phyloP scores from a whole-genome alignment of 2,888 invertebrate species.

The Coleophora flavipennella region DNA sequence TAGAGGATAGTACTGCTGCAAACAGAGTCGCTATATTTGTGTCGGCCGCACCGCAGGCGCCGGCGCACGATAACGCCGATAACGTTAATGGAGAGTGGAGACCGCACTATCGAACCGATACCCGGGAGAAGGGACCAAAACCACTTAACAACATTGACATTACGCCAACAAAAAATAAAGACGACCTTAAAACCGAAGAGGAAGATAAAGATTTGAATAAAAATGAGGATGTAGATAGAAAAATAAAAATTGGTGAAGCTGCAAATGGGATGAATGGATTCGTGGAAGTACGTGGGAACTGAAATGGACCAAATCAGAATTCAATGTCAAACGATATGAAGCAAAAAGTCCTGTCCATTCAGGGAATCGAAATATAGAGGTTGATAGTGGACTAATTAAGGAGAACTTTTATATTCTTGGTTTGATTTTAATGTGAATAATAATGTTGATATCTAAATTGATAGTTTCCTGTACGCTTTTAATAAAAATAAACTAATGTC shows the following conservation, averaged over 20 bases:
- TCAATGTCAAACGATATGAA: slow-evolving; percentile 47
- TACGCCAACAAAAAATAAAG: neutral
- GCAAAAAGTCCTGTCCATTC: slow-evolving; percentile 41
- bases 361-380: slow-evolving; percentile 11
- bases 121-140: slow-evolving; percentile 27
- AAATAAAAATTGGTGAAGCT: slow-evolving; percentile 19
- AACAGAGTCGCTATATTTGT: slow-evolving; percentile 5
- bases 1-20: neutral
- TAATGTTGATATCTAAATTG: slow-evolving; percentile 5
- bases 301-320: slow-evolving; percentile 52
- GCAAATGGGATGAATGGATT: slow-evolving; percentile 58
- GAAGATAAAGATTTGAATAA: slow-evolving; percentile 8
- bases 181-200: too few species aligned
- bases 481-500: too few species aligned
- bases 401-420: neutral
- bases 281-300: slow-evolving; percentile 56
- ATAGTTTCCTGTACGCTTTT: slow-evolving; percentile 6
- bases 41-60: slow-evolving; percentile 33
- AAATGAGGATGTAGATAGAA: neutral
- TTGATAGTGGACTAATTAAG: slow-evolving; percentile 5
- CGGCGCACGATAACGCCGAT: slow-evolving; percentile 63
- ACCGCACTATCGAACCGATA: slow-evolving; percentile 49
- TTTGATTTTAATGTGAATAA: too few species aligned
- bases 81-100: slow-evolving; percentile 68
- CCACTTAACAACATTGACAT: slow-evolving; percentile 18